Percentiles rank a stretch among this genome's conserved stretches.
Evolutionary conservation across 2,888 invertebrate genomes (phyloP).

Genomic region (Orthosia incerta): DNA sequence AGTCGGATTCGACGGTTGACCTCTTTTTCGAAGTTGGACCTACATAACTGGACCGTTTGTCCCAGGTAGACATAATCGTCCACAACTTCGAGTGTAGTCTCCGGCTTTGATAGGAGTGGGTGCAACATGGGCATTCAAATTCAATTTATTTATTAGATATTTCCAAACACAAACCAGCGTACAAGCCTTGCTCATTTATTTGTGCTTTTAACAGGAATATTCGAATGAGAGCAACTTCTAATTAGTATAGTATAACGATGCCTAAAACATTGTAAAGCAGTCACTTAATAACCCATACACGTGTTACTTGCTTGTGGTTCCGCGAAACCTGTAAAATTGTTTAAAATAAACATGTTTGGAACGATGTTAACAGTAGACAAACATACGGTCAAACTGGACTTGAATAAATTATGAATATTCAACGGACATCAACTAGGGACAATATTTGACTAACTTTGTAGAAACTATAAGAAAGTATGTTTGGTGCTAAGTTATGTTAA

Average conservation of each 20-base stretch:
- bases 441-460: slow-evolving; percentile 46
- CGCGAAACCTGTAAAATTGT: slow-evolving; percentile 42
- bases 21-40: no score
- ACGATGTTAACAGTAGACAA: slow-evolving; percentile 45
- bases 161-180: not conserved
- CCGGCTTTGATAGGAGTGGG: no score
- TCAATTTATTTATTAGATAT: no score
- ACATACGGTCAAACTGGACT: slow-evolving; percentile 23
- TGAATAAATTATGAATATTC: slow-evolving; percentile 57
- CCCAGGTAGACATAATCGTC: no score
- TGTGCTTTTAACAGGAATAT: not conserved
- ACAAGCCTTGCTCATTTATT: not conserved
- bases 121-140: no score
- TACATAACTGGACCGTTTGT: no score
- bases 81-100: no score
- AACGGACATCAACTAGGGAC: slow-evolving; percentile 34
- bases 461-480: slow-evolving; percentile 46
- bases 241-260: slow-evolving; percentile 22
- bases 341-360: slow-evolving; percentile 46
- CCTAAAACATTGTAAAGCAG: slow-evolving; percentile 23
- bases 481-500: slow-evolving; percentile 27
- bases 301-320: slow-evolving; percentile 38
- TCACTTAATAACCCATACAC: slow-evolving; percentile 13
- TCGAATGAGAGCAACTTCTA: not conserved
- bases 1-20: no score